Conservation (phyloP, 1,140 invertebrate species). For the Sycophaga agraensis region DNA sequence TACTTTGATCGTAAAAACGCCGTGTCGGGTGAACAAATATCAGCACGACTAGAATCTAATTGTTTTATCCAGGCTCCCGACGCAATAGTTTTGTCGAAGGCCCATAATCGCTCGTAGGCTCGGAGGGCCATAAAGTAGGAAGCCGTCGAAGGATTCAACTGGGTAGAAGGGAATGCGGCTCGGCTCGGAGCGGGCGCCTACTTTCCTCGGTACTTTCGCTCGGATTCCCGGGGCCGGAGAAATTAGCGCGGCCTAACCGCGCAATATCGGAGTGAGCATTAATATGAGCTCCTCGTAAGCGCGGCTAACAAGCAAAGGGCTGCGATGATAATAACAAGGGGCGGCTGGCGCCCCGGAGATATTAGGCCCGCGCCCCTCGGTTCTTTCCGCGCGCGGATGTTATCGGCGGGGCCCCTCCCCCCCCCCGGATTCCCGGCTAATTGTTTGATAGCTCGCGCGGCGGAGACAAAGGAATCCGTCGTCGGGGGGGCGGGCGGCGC, state of each 20-base stretch:
- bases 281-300: not conserved
- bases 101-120: too few relatives aligned
- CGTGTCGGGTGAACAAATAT: too few relatives aligned
- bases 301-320: constrained; percentile 4
- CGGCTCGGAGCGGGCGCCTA: too few relatives aligned
- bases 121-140: too few relatives aligned
- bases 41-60: too few relatives aligned
- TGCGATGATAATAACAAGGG: constrained; percentile 25
- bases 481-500: constrained; percentile 12
- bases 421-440: constrained; percentile 34
- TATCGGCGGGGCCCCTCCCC: not conserved
- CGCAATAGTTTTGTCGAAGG: too few relatives aligned
- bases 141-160: too few relatives aligned
- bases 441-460: constrained; percentile 43
- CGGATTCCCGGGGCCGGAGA: not conserved
- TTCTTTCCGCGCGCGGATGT: not conserved
- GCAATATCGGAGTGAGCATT: not conserved
- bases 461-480: constrained; percentile 7
- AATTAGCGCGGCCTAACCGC: not conserved
- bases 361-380: constrained; percentile 36
- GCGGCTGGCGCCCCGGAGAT: constrained; percentile 37
- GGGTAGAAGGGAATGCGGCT: too few relatives aligned
- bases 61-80: too few relatives aligned
- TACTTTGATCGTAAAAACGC: too few relatives aligned
- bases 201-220: too few relatives aligned